Base-by-base conservation (phyloP, 2,888 invertebrate genomes). In the Linnaemya tessellans region DNA sequence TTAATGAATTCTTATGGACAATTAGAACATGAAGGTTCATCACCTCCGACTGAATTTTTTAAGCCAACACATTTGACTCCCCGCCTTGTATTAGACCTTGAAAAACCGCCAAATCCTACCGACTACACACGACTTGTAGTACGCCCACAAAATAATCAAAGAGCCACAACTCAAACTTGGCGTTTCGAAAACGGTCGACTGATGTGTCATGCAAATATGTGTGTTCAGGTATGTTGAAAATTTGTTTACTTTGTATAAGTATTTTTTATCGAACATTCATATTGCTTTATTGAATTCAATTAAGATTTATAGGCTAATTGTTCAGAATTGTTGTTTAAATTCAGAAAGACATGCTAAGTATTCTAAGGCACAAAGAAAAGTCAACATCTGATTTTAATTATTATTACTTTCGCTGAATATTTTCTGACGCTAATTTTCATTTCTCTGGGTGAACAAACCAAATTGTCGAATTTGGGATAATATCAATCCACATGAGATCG, bases 161-260 rank as follows among this genome's bases (percentile, higher is more conserved):
- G 99, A 87, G 94, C 95, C 80, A 95, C 96, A 20, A 99, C 98
- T 67, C 99, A 99, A 93, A 97, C 96, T 2, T 99, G 99, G 99
- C 94, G 95, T 73, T 97, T 98, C 90, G 96, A 96, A 35, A 94
- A 95, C 87, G 96, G 97, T 87, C 94, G 97, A 89, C 94, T 99
- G 88, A 96, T 97, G 92, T 98, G 98, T 91, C 97, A 97, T 92
- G 95, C 95, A 88, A 97, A 97, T 93, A 96, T 98, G 94, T 98
- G 96, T 93, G 97, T 98, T 73, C 97, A 97, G 92, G 95, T 96
- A 4, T 94, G 85, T 84, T n/a, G 8, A 68, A 20, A 3, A 8
- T 15, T 20, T 38, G 51, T 68, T 11, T 41, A 9, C 11, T 41
- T 13, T 3, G 1, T 11, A 41, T 38, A 38, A 5, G 38, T 38